These are phyloP conservation scores for Aythya baeri DNA, from an alignment of 2,113 vertebrate species.

Conservation along the genomic window DNA sequence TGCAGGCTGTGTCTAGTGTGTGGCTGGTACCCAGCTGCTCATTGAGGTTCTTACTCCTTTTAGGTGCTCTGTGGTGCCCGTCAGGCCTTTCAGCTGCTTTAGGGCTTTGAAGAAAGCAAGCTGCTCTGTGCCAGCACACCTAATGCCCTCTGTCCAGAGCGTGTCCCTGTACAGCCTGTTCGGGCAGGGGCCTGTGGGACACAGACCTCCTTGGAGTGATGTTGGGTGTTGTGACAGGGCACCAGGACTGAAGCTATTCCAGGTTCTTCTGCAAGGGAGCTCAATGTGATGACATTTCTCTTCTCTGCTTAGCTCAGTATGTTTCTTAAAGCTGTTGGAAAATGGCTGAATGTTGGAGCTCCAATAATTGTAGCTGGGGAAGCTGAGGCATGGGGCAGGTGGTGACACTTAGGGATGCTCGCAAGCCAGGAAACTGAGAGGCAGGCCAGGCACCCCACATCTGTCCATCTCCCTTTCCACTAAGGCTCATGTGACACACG, in stretches of 20 bases:
- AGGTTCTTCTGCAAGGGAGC: neutral
- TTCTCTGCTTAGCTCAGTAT: neutral
- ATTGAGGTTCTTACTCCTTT: neutral
- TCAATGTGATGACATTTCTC: neutral
- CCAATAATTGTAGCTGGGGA: neutral
- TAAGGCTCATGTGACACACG: neutral
- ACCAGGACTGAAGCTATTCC: neutral
- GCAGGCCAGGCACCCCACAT: neutral
- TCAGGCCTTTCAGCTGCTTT: neutral
- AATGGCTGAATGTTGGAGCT: neutral
- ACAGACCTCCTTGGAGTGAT: neutral
- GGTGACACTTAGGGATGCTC: fast-evolving
- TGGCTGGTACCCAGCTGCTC: neutral
- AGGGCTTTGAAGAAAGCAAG: neutral
- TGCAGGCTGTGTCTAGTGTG: neutral
- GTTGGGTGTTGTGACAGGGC: neutral
- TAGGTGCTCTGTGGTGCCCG: neutral
- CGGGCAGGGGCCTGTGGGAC: neutral
- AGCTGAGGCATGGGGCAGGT: neutral
- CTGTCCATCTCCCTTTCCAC: neutral
- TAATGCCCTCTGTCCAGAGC: neutral
- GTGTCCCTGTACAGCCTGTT: neutral
- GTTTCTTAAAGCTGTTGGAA: neutral
- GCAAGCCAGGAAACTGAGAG: neutral
- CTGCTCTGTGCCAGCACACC: neutral